phyloP scores from a whole-genome alignment of 1,140 invertebrate genomes.

The Bombus picipes region DNA sequence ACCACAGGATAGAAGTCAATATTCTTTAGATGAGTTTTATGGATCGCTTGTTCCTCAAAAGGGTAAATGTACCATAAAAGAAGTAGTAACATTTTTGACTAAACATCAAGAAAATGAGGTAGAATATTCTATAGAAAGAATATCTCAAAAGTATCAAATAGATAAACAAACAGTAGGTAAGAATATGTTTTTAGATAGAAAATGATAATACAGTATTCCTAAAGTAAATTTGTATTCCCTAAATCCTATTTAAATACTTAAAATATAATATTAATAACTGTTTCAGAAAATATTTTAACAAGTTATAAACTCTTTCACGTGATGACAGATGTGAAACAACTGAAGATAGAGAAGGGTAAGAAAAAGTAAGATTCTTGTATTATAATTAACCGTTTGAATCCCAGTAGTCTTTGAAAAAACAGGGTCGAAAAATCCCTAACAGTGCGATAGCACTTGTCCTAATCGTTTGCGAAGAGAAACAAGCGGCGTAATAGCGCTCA shows the following conservation, averaged over 20 bases:
- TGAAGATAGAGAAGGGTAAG: not conserved
- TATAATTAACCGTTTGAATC: not conserved
- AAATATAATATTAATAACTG: slow-evolving; percentile 1
- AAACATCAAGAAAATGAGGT: slow-evolving; percentile 85
- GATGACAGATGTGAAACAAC: not conserved
- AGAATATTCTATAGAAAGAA: slow-evolving; percentile 83
- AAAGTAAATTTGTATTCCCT: not conserved
- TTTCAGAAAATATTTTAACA: slow-evolving; percentile 51
- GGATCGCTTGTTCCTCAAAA: slow-evolving; percentile 61
- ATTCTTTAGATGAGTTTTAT: slow-evolving; percentile 74
- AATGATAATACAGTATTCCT: not conserved
- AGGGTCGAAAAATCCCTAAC: too few relatives aligned
- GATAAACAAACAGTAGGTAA: slow-evolving; percentile 84
- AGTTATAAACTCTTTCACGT: slow-evolving; percentile 28
- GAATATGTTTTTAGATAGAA: slow-evolving; percentile 56
- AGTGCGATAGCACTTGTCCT: too few relatives aligned
- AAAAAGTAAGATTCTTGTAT: not conserved
- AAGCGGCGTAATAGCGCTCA: too few relatives aligned
- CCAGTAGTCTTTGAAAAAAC: too few relatives aligned
- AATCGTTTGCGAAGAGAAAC: too few relatives aligned
- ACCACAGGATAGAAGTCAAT: slow-evolving; percentile 78
- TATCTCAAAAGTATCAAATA: slow-evolving; percentile 87
- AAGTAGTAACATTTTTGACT: slow-evolving; percentile 84
- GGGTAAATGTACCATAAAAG: slow-evolving; percentile 78
- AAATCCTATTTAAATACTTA: not conserved